These are phyloP conservation scores for Dicyrtoma fusca DNA, from an alignment of 2,888 invertebrate species.

Conservation along the genomic window DNA sequence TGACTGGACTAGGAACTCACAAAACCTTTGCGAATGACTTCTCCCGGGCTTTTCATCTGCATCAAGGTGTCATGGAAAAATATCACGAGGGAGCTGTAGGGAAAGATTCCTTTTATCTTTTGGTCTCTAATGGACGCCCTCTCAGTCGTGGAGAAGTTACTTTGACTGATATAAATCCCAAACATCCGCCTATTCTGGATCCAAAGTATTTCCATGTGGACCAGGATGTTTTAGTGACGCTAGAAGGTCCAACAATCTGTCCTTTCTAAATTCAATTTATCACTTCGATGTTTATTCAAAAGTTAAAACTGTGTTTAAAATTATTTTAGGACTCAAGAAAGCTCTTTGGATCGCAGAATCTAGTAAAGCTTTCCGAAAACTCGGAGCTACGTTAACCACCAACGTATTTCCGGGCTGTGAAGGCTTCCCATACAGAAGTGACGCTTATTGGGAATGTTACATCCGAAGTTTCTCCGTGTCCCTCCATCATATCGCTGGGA, in stretches of 20 bases:
- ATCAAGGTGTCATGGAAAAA: slow-evolving; percentile 34
- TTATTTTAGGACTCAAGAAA: too few species aligned
- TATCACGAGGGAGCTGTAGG: slow-evolving; percentile 40
- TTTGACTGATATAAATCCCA: slow-evolving; percentile 33
- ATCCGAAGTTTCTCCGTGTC: neutral
- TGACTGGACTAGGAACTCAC: slow-evolving; percentile 41
- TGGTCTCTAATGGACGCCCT: slow-evolving; percentile 42
- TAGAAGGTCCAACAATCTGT: too few species aligned
- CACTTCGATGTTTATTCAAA: too few species aligned
- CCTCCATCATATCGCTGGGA: neutral
- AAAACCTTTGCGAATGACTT: slow-evolving; percentile 34
- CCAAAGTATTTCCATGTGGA: slow-evolving; percentile 46
- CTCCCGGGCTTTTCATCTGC: slow-evolving; percentile 32
- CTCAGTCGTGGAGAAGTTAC: slow-evolving; percentile 41
- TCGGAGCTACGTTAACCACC: too few species aligned
- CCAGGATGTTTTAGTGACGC: slow-evolving; percentile 2
- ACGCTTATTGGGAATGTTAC: slow-evolving; percentile 15
- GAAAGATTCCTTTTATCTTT: slow-evolving; percentile 45
- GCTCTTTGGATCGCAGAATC: too few species aligned
- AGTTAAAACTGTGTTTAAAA: too few species aligned
- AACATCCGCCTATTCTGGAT: slow-evolving; percentile 37
- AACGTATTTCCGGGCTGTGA: too few species aligned
- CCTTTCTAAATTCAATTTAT: too few species aligned
- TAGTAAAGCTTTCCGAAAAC: too few species aligned
- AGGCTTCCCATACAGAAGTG: neutral